Evolutionary conservation across 2,113 vertebrate species (phyloP), one percentile per base, ranked within the genome.

Genomic region (Rhombomys opimus): DNA sequence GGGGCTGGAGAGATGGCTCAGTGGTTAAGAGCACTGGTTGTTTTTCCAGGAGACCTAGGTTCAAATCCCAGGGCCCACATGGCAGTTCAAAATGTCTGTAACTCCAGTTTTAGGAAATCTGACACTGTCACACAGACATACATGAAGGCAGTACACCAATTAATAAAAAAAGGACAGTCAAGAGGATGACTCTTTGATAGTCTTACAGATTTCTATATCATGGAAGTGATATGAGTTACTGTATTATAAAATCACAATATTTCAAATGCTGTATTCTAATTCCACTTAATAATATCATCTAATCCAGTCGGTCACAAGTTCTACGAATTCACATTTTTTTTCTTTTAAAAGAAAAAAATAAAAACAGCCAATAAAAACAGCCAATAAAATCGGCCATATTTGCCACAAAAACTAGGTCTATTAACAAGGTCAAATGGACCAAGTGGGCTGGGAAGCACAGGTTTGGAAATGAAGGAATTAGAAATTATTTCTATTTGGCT

Each of bases 221-320:
- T 18, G 7, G 41, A 92, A 95, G 65, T 38, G 30, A 67, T 63
- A 90, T 70, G 65, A 87, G 68, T 67, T 70, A 65, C 57, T 95
- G 70, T 70, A 82, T 23, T 78, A 54, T 30, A 89, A 54, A 27
- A 52, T 23, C 50, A 52, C 38, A 76, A 46, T 46, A 46, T 46
- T 46, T 46, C 89, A 82, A 85, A 78, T 63, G 93, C 67, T 88
- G 30, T 63, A 82, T 76, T 95, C 76, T 73, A 87, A 61, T 94
- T 89, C 20, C 35, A 95, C 8, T 92, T 81, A 90, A 86, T 17
- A 59, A 65, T 93, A 85, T 92, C 25, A 70, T 81, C 93, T 95
- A 57, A 95, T 84, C 5, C 30, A 68, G 52, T 88, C 92, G 63
- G 7, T 82, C 23, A 7, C 5, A n/a, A 86, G 30, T 96, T 27